These are phyloP conservation scores for Microtus californicus DNA, from an alignment of 2,797 vertebrate species.

Conservation along the genomic window DNA sequence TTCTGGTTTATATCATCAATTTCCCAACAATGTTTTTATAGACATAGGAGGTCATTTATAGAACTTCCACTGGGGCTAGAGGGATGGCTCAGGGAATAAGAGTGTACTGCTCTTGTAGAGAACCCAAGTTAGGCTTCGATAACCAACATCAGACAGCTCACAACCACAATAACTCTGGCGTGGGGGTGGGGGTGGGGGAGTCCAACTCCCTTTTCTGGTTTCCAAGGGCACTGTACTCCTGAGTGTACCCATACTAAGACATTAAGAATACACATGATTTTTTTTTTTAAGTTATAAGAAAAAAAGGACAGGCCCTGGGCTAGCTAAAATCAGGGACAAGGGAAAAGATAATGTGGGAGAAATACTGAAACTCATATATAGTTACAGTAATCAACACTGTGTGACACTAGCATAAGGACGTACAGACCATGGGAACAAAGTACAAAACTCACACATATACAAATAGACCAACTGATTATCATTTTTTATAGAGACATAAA, in stretches of 20 bases:
- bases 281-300: not conserved
- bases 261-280: not conserved
- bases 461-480: not conserved
- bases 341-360: not conserved
- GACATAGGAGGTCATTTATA: not conserved
- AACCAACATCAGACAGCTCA: not conserved
- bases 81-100: not conserved
- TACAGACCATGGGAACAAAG: not conserved
- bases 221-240: not conserved
- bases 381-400: not conserved
- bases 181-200: not conserved
- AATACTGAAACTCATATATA: not conserved
- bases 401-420: not conserved
- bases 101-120: not conserved
- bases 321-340: conserved; percentile 14
- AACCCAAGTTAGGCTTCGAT: not conserved
- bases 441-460: not conserved
- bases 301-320: not conserved
- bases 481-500: conserved; percentile 9
- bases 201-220: not conserved
- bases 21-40: not conserved
- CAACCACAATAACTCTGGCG: not conserved
- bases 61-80: not conserved
- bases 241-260: not conserved
- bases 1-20: not conserved